Base-by-base conservation (phyloP, 2,113 vertebrate genomes). In the Dicrurus megarhynchus region DNA sequence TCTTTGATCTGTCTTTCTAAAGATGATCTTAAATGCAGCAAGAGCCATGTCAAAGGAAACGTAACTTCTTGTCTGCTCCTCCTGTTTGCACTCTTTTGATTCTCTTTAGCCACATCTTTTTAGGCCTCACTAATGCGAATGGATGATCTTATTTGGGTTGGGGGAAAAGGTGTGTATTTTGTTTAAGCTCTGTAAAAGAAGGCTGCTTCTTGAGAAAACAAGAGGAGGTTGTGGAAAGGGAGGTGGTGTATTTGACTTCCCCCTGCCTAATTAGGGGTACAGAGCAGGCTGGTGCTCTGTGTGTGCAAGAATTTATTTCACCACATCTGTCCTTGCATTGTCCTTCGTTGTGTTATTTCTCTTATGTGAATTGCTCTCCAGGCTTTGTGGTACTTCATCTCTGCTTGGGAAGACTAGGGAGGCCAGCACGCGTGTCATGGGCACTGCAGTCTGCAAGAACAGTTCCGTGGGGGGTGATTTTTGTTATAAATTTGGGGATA, bases 381-480 rank as follows among this genome's bases (percentile, higher is more conserved):
- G 39, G 16, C 16, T 74, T 74, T 50, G n/a, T 4, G 4, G 13
- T 23, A 24, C 21, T 78, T 20, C 14, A 32, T n/a, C 9, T 42
- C 5, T 35, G 42, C 53, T 47, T 61, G 41, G 67, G 17, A 90
- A 50, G 17, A 17, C 4, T 11, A 7, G 10, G 24, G 27, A 47
- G 41, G 19, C 35, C 18, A 5, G 27, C 1, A 2, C 14, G 14
- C 33, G 13, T 50, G 47, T 26, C 11, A 4, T 16, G 39, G 27
- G 21, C 13, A 24, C 30, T 76, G 52, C 19, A 42, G 21, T 46
- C n/a, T 65, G 70, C 27, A 39, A 12, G 27, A 73, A 35, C 8
- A 18, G 7, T 22, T 64, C 19, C 5, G 1, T 10, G 5, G 28
- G 4, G 9, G 5, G 2, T 71, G 23, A 26, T 0, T 3, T 46